Conservation (phyloP, 2,888 invertebrate genomes). For the Cheilosia scutellata region DNA sequence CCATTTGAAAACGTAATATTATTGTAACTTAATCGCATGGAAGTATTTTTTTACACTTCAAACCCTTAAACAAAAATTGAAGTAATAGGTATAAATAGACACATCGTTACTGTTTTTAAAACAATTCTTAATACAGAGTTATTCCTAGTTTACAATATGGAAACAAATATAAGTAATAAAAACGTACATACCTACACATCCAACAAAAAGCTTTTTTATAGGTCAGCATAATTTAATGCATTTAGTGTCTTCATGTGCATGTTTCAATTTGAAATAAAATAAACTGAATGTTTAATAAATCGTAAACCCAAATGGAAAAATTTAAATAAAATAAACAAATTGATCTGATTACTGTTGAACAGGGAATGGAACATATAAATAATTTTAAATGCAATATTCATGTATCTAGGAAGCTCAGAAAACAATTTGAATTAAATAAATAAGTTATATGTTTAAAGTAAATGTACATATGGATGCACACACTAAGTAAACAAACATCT, state of each 20-base stretch:
- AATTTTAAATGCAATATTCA: constrained; percentile 61
- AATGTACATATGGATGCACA: constrained; percentile 72
- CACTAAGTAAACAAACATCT: constrained; percentile 39
- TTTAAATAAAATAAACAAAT: constrained; percentile 32
- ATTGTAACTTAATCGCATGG: constrained; percentile 38
- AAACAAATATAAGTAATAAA: constrained; percentile 24
- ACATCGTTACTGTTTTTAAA: constrained; percentile 68
- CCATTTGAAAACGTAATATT: constrained; percentile 38
- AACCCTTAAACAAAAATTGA: constrained; percentile 41
- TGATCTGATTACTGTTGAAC: constrained; percentile 36
- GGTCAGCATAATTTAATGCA: constrained; percentile 68
- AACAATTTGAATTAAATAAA: constrained; percentile 61
- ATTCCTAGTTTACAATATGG: constrained; percentile 58
- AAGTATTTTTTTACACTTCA: constrained; percentile 56
- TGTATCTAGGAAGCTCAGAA: constrained; percentile 78
- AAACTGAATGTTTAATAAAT: constrained; percentile 66
- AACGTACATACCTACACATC: constrained; percentile 19
- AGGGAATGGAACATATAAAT: constrained; percentile 13
- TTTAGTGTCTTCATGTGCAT: constrained; percentile 71
- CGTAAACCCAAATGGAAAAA: constrained; percentile 42
- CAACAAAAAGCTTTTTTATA: constrained; percentile 61
- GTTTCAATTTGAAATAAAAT: constrained; percentile 63
- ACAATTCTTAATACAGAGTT: constrained; percentile 67
- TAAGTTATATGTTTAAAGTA: constrained; percentile 57
- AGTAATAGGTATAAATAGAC: constrained; percentile 66